Evolutionary conservation across 2,888 invertebrate genomes (phyloP).

Genomic region (Dryocosmus kuriphilus): DNA sequence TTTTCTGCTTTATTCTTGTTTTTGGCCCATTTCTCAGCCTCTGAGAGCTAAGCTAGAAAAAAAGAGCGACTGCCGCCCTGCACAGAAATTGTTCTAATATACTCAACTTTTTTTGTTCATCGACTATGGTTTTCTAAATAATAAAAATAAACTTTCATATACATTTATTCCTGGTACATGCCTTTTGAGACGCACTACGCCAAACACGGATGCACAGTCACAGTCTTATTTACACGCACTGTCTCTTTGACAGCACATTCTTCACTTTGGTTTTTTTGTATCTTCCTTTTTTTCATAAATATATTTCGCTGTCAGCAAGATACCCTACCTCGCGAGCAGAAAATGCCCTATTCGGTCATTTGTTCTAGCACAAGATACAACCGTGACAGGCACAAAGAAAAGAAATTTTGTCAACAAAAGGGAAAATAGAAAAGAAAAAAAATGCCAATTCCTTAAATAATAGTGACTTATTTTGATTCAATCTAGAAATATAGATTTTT

Average conservation of each 20-base stretch:
- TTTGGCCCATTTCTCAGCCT: conserved; percentile 47
- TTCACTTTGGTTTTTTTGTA: conserved; percentile 62
- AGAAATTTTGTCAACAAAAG: neutral
- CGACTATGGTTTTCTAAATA: conserved; percentile 61
- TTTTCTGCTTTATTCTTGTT: conserved; percentile 46
- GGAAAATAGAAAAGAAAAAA: neutral
- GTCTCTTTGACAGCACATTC: conserved; percentile 52
- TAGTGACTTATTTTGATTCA: neutral
- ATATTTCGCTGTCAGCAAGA: conserved; percentile 48
- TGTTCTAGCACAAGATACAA: conserved; percentile 44
- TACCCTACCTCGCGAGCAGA: conserved; percentile 41
- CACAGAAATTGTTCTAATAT: conserved; percentile 63
- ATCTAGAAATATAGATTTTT: neutral
- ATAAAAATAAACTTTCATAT: conserved; percentile 75
- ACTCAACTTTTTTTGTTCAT: conserved; percentile 49
- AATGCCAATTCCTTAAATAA: no score
- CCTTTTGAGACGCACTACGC: conserved; percentile 65
- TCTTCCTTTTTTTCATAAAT: conserved; percentile 52
- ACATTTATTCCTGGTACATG: conserved; percentile 68
- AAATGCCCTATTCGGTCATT: conserved; percentile 39
- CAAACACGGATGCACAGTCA: conserved; percentile 64
- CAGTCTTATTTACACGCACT: conserved; percentile 72
- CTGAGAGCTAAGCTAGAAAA: conserved; percentile 55
- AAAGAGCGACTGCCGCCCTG: conserved; percentile 50
- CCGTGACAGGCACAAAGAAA: neutral